Conservation (phyloP, 2,113 vertebrate species). For the Corythornis madagascariensis region DNA sequence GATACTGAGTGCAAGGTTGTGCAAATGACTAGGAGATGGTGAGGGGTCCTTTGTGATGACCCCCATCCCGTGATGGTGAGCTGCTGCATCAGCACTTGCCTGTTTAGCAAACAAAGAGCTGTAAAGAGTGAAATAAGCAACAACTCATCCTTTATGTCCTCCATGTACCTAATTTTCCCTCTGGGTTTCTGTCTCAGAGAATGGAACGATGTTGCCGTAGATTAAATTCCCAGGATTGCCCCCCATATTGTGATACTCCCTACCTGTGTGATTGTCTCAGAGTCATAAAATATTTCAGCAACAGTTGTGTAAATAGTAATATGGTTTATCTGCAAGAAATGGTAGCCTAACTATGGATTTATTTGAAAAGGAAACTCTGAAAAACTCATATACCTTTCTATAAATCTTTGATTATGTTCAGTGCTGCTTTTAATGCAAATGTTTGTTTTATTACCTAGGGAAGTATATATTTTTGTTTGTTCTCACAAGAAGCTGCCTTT, state of each 20-base stretch:
- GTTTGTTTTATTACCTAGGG: not conserved
- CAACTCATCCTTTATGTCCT: not conserved
- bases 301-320: not conserved
- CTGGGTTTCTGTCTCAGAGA: not conserved
- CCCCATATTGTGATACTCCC: not conserved
- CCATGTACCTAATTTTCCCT: not conserved
- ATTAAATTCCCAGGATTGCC: not conserved
- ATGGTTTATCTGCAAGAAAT: not conserved
- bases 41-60: not conserved
- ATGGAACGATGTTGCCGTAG: fast-evolving
- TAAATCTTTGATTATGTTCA: not conserved
- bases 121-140: not conserved
- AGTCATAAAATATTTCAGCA: not conserved
- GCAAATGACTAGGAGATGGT: fast-evolving
- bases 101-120: not conserved
- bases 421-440: not conserved
- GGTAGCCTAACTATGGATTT: not conserved
- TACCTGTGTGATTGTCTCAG: not conserved
- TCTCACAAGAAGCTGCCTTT: not conserved
- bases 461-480: not conserved
- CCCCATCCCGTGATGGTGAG: not conserved
- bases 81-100: not conserved
- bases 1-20: not conserved
- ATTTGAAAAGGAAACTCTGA: not conserved
- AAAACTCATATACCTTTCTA: not conserved